A percentile compares a stretch with the other conserved stretches of the same genome.
Conservation (phyloP, 2,797 vertebrate species). For the Phylloscopus collybita region DNA sequence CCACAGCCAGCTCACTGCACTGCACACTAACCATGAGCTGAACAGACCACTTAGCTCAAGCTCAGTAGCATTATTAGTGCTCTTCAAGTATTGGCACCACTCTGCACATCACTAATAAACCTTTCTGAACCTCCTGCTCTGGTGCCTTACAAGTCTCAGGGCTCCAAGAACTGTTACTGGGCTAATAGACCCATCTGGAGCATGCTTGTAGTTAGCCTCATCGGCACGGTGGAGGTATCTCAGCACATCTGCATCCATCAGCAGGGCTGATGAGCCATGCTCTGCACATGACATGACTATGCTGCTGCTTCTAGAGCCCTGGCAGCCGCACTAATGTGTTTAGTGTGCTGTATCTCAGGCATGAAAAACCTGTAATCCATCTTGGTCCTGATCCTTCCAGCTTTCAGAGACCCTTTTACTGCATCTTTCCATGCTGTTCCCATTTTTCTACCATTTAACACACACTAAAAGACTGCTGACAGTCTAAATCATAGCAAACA, state of each 20-base stretch:
- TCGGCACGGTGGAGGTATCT: fast-evolving
- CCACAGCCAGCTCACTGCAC: neutral
- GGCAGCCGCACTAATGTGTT: neutral
- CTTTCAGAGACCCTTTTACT: neutral
- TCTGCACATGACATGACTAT: neutral
- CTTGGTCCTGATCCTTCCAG: neutral
- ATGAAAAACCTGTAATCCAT: neutral
- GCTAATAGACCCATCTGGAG: neutral
- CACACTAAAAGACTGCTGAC: neutral
- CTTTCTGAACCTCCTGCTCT: neutral
- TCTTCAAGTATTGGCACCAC: neutral
- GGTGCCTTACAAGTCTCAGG: neutral
- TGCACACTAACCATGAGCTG: neutral
- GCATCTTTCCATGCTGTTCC: neutral
- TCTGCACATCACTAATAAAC: neutral
- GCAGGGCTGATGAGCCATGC: neutral
- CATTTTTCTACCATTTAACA: neutral
- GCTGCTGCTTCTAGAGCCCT: neutral
- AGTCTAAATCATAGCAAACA: neutral
- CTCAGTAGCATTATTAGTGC: neutral
- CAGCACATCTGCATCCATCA: neutral
- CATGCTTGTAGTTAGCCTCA: neutral
- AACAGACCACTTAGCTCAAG: neutral
- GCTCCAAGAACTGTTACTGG: neutral
- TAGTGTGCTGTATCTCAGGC: neutral